Conservation (phyloP, 2,797 vertebrate genomes). For the Microcaecilia unicolor region DNA sequence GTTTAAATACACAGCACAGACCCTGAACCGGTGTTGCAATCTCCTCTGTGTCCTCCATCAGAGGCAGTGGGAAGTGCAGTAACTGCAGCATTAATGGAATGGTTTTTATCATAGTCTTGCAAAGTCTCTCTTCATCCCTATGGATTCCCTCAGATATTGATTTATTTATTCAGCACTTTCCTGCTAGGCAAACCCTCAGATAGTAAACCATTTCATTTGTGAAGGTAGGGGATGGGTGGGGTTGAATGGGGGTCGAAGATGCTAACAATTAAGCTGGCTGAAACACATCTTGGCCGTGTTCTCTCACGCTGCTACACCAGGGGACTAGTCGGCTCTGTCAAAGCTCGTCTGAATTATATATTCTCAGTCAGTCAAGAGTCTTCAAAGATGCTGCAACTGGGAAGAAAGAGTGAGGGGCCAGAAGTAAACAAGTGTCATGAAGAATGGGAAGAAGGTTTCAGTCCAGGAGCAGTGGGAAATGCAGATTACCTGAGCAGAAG, state of each 20-base stretch:
- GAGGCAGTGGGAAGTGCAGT: constrained; percentile 11
- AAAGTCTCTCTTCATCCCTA: constrained; percentile 21
- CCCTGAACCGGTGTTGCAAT: constrained; percentile 12
- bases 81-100: constrained; percentile 21
- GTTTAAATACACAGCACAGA: constrained; percentile 17
- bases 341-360: background rate
- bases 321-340: constrained; percentile 7
- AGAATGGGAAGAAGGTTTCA: background rate
- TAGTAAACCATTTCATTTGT: constrained; percentile 38
- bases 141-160: constrained; percentile 48
- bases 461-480: background rate
- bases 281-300: constrained; percentile 17
- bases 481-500: background rate
- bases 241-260: constrained; percentile 20
- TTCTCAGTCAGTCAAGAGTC: constrained; percentile 8
- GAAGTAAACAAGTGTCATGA: constrained; percentile 1
- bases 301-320: constrained; percentile 15
- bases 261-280: constrained; percentile 13
- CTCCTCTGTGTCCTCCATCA: constrained; percentile 20
- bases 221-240: too few relatives aligned
- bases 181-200: constrained; percentile 17
- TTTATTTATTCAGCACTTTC: constrained; percentile 29
- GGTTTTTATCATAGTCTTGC: constrained; percentile 37
- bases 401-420: background rate
- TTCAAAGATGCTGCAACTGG: constrained; percentile 14